phyloP scores from a whole-genome alignment of 2,113 vertebrate genomes.

The Gymnorhina tibicen region DNA sequence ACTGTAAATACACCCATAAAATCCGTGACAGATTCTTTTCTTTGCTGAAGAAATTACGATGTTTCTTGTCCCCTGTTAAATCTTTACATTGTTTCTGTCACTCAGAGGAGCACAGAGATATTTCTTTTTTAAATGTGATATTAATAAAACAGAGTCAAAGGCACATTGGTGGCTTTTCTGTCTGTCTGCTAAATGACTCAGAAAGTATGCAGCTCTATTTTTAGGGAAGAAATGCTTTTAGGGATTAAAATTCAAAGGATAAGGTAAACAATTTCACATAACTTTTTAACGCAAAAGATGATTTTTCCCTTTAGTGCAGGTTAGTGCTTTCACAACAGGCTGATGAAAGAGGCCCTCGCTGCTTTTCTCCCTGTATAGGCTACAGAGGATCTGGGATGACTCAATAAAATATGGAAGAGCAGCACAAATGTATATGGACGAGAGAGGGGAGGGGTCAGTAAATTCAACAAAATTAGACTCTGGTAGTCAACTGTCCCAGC shows the following conservation, averaged over 20 bases:
- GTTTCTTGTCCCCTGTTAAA: background rate
- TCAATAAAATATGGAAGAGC: background rate
- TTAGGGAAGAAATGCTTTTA: background rate
- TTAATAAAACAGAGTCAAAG: constrained; percentile 3
- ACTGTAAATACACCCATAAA: background rate
- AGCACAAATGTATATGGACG: fast-evolving
- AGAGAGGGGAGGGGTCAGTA: background rate
- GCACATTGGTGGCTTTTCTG: background rate
- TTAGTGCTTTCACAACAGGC: background rate
- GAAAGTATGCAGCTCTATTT: background rate
- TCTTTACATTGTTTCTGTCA: background rate
- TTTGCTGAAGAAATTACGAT: background rate
- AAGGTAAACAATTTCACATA: constrained; percentile 8
- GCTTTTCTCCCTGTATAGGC: background rate
- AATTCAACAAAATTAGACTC: background rate
- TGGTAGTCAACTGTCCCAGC: background rate
- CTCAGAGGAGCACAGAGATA: background rate
- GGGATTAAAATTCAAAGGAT: constrained; percentile 19
- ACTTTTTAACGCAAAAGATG: fast-evolving
- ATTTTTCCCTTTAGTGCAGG: background rate
- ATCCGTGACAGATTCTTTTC: background rate
- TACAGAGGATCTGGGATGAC: background rate
- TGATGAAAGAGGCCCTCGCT: background rate
- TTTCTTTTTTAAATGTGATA: background rate
- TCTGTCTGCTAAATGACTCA: background rate